Conservation (phyloP, 2,797 vertebrate species). For the Aselliscus stoliczkanus region DNA sequence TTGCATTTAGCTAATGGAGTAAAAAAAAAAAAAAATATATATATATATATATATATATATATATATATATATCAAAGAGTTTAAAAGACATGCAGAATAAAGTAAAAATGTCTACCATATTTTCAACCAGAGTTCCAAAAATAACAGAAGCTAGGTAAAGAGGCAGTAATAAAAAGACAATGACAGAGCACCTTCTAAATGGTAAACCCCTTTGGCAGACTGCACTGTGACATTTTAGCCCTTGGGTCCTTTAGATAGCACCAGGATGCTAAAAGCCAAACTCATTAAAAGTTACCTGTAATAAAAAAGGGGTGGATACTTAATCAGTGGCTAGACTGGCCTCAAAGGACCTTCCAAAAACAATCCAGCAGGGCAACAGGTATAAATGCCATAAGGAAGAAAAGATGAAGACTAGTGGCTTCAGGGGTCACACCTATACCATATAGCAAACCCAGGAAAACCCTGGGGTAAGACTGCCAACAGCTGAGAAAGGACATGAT, state of each 20-base stretch:
- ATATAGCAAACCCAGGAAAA: not conserved
- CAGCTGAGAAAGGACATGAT: not conserved
- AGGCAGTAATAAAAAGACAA: not conserved
- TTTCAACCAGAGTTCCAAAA: not conserved
- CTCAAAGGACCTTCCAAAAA: not conserved
- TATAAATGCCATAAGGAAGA: not conserved
- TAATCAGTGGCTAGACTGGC: not conserved
- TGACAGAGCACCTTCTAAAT: not conserved
- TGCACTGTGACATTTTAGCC: not conserved
- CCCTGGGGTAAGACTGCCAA: not conserved
- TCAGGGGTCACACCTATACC: not conserved
- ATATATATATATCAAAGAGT: not conserved
- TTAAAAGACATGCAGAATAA: not conserved
- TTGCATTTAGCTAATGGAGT: not conserved
- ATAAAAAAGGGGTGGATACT: not conserved
- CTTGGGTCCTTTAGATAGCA: not conserved
- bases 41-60: too few relatives aligned
- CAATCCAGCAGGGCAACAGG: not conserved
- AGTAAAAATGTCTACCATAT: not conserved
- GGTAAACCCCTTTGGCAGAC: not conserved
- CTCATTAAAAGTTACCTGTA: not conserved
- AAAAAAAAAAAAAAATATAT: not conserved
- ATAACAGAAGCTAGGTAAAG: not conserved
- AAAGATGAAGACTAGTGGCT: not conserved
- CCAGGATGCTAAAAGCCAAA: not conserved